These are phyloP conservation scores for Cephus spinipes DNA, from an alignment of 2,888 invertebrate species.

Conservation along the genomic window DNA sequence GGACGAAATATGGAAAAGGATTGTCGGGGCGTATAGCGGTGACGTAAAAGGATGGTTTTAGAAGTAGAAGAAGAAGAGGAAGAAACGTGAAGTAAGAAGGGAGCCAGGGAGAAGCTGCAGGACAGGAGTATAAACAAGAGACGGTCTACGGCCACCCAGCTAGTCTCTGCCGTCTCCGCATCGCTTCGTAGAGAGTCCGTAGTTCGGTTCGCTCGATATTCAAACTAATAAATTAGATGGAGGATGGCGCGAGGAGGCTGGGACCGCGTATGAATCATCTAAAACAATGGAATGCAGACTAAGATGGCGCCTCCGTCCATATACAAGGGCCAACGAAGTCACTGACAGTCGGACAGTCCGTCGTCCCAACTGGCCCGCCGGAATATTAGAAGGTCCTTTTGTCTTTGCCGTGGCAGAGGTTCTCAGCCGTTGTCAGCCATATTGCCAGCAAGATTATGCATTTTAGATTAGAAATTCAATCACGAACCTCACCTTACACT, in stretches of 20 bases:
- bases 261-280: slow-evolving; percentile 64
- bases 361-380: slow-evolving; percentile 35
- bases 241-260: slow-evolving; percentile 47
- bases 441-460: neutral
- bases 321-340: slow-evolving; percentile 27
- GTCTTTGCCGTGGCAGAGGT: slow-evolving; percentile 32
- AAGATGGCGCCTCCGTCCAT: slow-evolving; percentile 59
- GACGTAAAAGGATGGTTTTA: neutral
- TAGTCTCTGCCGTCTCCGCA: slow-evolving; percentile 45
- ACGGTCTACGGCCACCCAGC: slow-evolving; percentile 62
- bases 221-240: slow-evolving; percentile 65
- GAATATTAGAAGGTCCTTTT: slow-evolving; percentile 41
- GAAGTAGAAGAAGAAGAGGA: slow-evolving; percentile 28
- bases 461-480: neutral
- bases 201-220: slow-evolving; percentile 61
- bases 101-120: slow-evolving; percentile 20
- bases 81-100: slow-evolving; percentile 15
- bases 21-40: neutral
- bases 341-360: slow-evolving; percentile 53
- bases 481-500: neutral
- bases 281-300: slow-evolving; percentile 67
- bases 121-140: slow-evolving; percentile 54
- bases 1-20: neutral
- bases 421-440: neutral
- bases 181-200: slow-evolving; percentile 16